Evolutionary conservation across 2,113 vertebrate genomes (phyloP), one percentile per base, ranked within the genome.

Genomic region (Caracal caracal): DNA sequence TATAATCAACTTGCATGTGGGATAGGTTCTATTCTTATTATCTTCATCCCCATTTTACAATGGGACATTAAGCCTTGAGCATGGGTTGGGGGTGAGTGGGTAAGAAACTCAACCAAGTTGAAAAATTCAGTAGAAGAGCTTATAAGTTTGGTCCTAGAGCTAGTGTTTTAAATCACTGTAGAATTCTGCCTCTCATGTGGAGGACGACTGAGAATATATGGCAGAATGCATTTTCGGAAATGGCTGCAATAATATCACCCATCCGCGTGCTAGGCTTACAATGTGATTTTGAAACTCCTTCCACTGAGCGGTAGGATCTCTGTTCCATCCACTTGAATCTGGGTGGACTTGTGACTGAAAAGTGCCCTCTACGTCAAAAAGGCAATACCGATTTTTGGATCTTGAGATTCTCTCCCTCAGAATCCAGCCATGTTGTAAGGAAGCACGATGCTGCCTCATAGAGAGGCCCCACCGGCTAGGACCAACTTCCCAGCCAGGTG

Each of bases 401-500:
- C 10, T 85, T 93, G 35, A 28, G 10, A 20, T 47, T n/a, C 71
- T 71, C 22, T 17, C 13, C 63, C 40, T 84, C 33, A 76, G 47
- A 51, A 7, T 26, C 59, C 12, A 56, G 81, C 9, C 17, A 19
- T 28, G 33, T 33, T 51, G 26, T n/a, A 30, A 28, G 35, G 33
- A 82, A 78, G 15, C 30, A 12, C 24, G 66, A 84, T 56, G 16
- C 5, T 56, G 10, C 30, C 28, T 53, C 22, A 1, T 4, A 30
- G 76, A 75, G 51, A 66, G 16, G 24, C 35, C 22, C 1, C 37
- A 24, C n/a, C 10, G 76, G 68, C 6, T 10, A 40, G 30, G 15
- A 66, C 2, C 9, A 10, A 19, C 10, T 26, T n/a, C 1, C n/a
- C 53, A 79, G 43, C 10, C 6, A 7, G 2, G 13, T 28, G 0